Evolutionary conservation across 2,113 vertebrate species (phyloP), one percentile per base, ranked within the genome.

Genomic region (Silurus glanis): DNA sequence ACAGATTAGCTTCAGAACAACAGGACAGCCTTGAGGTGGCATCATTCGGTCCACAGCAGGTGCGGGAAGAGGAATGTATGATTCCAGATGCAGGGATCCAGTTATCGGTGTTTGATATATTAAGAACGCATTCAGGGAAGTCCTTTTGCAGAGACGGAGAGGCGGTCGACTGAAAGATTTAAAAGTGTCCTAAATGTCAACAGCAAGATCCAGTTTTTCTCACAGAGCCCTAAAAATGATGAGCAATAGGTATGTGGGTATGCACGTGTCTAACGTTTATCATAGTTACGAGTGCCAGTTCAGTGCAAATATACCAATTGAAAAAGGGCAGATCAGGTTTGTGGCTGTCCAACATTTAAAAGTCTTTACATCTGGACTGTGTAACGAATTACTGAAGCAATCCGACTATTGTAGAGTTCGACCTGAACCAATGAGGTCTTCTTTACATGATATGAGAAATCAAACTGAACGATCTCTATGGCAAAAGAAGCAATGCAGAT

Each of bases 1-100:
- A 95, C 95, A 95, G 94, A 94, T 94, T 96, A 95, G 95, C 93
- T 93, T 92, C 86, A 91, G 85, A 93, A 95, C 91, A 93, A 91
- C 89, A 90, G 59, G 58, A 76, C 84, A 86, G 80, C 89, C 88
- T 91, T 88, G 90, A 91, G 91, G 83, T 86, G 89, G 81, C 87
- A 87, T 58, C 82, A 86, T 83, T 88, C 84, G 86, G 71, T 87
- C 88, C 87, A 89, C 58, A 13, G 75, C 88, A 87, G 87, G 71
- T 91, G 28, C 14, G 87, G 85, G 88, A 87, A 87, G 90, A 79
- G 25, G 71, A 91, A 75, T 67, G 59, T 58, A 58, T 14, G 61
- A 28, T 66, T 59, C 45, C 71, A 25, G 45, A 81, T 81, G 49
- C 16, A 80, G 3, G 21, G 64, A 62, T 79, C 71, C 58, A 19